Evolutionary conservation across 2,113 vertebrate species (phyloP).

Genomic region (Rhabdomys dilectus): DNA sequence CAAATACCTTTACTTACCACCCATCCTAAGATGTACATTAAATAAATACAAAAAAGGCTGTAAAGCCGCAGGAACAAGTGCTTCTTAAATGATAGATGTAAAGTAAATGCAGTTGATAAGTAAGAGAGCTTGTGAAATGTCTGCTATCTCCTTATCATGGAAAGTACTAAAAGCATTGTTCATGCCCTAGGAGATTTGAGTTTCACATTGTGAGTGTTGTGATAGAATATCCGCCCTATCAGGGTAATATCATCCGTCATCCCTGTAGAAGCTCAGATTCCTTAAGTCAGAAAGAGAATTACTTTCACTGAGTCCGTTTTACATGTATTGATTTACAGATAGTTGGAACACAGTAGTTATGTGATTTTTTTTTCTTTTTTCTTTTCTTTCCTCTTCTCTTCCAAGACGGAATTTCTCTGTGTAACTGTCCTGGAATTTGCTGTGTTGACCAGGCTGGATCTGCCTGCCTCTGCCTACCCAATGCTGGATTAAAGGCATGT

Average conservation of each 20-base stretch:
- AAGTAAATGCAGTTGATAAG: slow-evolving; percentile 40
- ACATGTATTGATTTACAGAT: slow-evolving; percentile 74
- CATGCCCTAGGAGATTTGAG: slow-evolving; percentile 56
- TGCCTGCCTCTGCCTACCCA: background rate
- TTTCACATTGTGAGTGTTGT: slow-evolving; percentile 66
- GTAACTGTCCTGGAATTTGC: background rate
- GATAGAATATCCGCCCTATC: slow-evolving; percentile 64
- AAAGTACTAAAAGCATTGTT: slow-evolving; percentile 63
- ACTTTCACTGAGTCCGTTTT: slow-evolving; percentile 66
- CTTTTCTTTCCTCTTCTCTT: background rate
- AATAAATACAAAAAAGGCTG: slow-evolving; percentile 17
- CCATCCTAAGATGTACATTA: background rate
- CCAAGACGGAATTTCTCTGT: background rate
- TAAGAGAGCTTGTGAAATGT: slow-evolving; percentile 34
- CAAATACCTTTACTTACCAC: slow-evolving; percentile 44
- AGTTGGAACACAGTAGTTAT: slow-evolving; percentile 60
- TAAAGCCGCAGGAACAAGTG: background rate
- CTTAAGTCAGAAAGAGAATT: slow-evolving; percentile 71
- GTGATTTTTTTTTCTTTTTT: slow-evolving; percentile 62
- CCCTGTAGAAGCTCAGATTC: slow-evolving; percentile 74
- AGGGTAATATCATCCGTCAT: slow-evolving; percentile 46
- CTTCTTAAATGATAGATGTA: slow-evolving; percentile 26
- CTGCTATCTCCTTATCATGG: slow-evolving; percentile 45
- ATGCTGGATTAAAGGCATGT: background rate
- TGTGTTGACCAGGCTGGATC: background rate